Base-by-base conservation (phyloP, 2,113 vertebrate species). In the Grammomys dolichurus region DNA sequence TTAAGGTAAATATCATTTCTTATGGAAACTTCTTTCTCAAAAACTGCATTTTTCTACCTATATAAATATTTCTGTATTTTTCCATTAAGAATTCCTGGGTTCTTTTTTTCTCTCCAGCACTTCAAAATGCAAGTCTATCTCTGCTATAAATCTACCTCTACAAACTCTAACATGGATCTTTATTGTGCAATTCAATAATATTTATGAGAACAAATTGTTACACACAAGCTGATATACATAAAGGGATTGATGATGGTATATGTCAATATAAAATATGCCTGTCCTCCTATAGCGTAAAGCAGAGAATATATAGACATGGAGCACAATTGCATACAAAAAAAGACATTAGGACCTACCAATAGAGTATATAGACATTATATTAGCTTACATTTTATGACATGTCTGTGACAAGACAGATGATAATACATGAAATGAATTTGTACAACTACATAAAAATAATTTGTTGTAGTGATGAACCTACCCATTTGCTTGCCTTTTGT, bases 131-230 rank as follows among this genome's bases (percentile, higher is more conserved):
- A 89, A 93, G 88, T 56, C 81, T 65, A 33, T 46, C 16, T 54
- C 13, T 89, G 5, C 43, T 51, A 19, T 13, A 12, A 73, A 63
- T 54, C 20, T 14, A 77, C 16, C 0, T 11, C 17, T 56, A 17
- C 26, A 72, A 1, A 4, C 3, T 48, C 26, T 77, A 54, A 77
- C 9, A 54, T 46, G 28, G 10, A 58, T 77, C 4, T 69, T 78
- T 31, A 58, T 26, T 87, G 17, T n/a, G 60, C 11, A 70, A 0
- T 46, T 63, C 13, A 90, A 22, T 17, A 36, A 84, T 82, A 70
- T 70, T 77, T 76, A 84, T 63, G 40, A 63, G 63, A 88, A 91
- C 24, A 96, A 94, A 89, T 77, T 82, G 77, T 76, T 48, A n/a
- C 5, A 75, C 33, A 77, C 31, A 63, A 84, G 5, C 10, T 77